phyloP scores from a whole-genome alignment of 2,888 invertebrate genomes.

The Ceramica pisi region DNA sequence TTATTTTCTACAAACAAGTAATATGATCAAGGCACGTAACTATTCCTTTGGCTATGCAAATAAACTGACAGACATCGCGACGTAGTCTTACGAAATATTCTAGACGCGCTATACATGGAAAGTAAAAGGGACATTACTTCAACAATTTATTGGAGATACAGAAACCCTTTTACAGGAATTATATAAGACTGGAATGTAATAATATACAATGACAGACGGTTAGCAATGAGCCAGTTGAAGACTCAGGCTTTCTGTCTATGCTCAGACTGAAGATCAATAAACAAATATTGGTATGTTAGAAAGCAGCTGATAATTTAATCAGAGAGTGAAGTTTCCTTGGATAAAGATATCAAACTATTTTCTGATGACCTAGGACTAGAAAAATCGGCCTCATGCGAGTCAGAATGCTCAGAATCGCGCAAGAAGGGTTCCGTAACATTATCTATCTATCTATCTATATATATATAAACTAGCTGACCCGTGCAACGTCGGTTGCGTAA shows the following conservation, averaged over 20 bases:
- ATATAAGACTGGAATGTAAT: neutral
- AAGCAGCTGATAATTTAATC: neutral
- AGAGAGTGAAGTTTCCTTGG: too few species aligned
- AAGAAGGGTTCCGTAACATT: too few species aligned
- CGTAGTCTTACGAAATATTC: conserved; percentile 40
- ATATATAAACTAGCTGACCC: too few species aligned
- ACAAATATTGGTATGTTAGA: neutral
- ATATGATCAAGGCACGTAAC: conserved; percentile 4
- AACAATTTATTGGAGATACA: conserved; percentile 3
- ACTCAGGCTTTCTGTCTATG: neutral
- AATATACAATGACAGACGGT: neutral
- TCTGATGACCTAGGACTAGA: too few species aligned
- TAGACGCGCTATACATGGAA: neutral
- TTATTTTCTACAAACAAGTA: conserved; percentile 1
- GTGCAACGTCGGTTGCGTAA: too few species aligned
- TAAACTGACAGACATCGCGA: conserved; percentile 32
- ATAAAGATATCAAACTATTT: too few species aligned
- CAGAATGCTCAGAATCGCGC: too few species aligned
- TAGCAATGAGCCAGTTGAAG: neutral
- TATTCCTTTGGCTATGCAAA: conserved; percentile 32
- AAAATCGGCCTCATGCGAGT: too few species aligned
- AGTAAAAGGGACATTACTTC: conserved; percentile 14
- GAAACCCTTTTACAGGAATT: neutral
- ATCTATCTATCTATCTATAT: too few species aligned
- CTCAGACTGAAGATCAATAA: too few species aligned